Evolutionary conservation across 2,113 vertebrate genomes (phyloP).

Genomic region (Phalacrocorax pelagicus): DNA sequence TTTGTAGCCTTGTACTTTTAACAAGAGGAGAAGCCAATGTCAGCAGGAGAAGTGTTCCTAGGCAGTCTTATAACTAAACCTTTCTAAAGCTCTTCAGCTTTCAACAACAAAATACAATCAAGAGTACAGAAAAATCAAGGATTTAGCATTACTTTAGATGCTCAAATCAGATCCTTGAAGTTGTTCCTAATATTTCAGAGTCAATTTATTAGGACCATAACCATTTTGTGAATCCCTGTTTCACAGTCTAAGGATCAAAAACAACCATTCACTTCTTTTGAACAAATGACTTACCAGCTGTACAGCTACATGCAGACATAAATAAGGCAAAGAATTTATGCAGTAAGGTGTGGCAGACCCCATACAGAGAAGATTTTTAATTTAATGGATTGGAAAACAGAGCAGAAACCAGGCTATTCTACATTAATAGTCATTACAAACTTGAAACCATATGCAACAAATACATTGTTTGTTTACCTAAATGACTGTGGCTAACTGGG

Average conservation of each 20-base stretch:
- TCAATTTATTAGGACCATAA: background rate
- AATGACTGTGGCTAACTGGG: constrained; percentile 37
- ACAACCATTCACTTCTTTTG: constrained; percentile 65
- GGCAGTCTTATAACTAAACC: background rate
- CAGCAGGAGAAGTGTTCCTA: background rate
- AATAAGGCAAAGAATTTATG: constrained; percentile 81
- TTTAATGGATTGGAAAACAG: constrained; percentile 44
- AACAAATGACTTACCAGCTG: constrained; percentile 78
- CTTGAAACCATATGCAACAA: constrained; percentile 23
- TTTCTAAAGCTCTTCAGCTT: background rate
- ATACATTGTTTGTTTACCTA: constrained; percentile 30
- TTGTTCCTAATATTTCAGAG: constrained; percentile 5
- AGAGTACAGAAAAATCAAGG: background rate
- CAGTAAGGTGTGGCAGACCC: constrained; percentile 79
- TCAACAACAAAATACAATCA: background rate
- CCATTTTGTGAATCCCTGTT: constrained; percentile 39
- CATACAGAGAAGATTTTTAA: constrained; percentile 56
- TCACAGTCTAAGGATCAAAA: constrained; percentile 85
- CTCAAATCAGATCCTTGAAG: constrained; percentile 8
- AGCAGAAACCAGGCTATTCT: constrained; percentile 43
- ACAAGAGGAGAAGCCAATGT: background rate
- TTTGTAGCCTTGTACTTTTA: background rate
- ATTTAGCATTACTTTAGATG: constrained; percentile 16
- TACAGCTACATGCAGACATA: constrained; percentile 79
- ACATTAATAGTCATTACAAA: constrained; percentile 8